phyloP scores from a whole-genome alignment of 2,113 vertebrate genomes.

The Eptesicus fuscus region DNA sequence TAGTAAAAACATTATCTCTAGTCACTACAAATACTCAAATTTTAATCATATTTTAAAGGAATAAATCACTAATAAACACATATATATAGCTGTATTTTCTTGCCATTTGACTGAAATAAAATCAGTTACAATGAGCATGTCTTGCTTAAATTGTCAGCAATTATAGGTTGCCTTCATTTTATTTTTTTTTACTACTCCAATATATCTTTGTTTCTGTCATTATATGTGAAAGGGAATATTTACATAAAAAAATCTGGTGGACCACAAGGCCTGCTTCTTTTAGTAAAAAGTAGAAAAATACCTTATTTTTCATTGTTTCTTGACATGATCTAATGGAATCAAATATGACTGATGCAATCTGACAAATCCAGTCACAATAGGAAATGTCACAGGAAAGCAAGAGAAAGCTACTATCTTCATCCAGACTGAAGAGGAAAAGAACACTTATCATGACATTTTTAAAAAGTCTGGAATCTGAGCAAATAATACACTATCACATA shows the following conservation, averaged over 20 bases:
- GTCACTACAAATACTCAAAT: background rate
- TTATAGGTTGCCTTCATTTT: background rate
- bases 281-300: background rate
- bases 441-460: background rate
- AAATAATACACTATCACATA: background rate
- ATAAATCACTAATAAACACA: background rate
- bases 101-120: background rate
- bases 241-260: background rate
- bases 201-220: background rate
- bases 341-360: constrained; percentile 66
- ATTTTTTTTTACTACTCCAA: background rate
- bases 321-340: constrained; percentile 65
- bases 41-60: background rate
- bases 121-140: background rate
- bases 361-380: constrained; percentile 69
- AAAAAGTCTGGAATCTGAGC: constrained; percentile 50
- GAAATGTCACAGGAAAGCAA: constrained; percentile 71
- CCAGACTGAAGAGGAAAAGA: constrained; percentile 51
- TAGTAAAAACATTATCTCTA: background rate
- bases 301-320: constrained; percentile 62
- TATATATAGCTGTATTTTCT: background rate
- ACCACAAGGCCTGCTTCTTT: background rate
- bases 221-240: constrained; percentile 49
- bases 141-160: background rate
- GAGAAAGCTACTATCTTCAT: constrained; percentile 68